Percentiles rank a stretch among this genome's conserved stretches.
Conservation (phyloP, 2,888 invertebrate genomes). For the Cinara cedri region DNA sequence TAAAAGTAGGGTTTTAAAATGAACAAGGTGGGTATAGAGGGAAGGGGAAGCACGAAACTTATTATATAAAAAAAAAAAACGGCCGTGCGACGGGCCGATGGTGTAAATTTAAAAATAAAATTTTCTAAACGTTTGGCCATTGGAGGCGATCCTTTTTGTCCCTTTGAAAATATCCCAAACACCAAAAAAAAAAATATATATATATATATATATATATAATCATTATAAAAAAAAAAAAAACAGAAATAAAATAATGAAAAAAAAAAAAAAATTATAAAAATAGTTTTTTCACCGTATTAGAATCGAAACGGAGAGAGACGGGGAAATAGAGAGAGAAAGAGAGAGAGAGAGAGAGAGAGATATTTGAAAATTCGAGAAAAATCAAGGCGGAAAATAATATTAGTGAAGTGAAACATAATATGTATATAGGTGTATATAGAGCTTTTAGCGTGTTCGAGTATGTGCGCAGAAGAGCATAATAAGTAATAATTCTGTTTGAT, state of each 20-base stretch:
- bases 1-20: neutral
- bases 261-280: neutral
- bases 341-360: too few species aligned
- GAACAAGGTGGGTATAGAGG: neutral
- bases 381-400: slow-evolving; percentile 4
- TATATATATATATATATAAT: too few species aligned
- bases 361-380: neutral
- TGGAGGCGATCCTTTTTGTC: slow-evolving; percentile 53
- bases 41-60: slow-evolving; percentile 3
- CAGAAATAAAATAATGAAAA: neutral
- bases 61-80: too few species aligned
- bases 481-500: slow-evolving; percentile 41
- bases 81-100: neutral
- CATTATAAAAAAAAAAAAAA: neutral
- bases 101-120: slow-evolving; percentile 3
- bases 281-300: too few species aligned
- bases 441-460: slow-evolving; percentile 1
- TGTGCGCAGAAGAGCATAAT: neutral
- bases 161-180: slow-evolving; percentile 48
- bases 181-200: slow-evolving; percentile 26
- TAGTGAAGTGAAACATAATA: neutral
- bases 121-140: slow-evolving; percentile 48
- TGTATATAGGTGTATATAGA: neutral
- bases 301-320: too few species aligned
- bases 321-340: too few species aligned